Evolutionary conservation across 2,113 vertebrate species (phyloP).

Genomic region (Heliornis fulica): DNA sequence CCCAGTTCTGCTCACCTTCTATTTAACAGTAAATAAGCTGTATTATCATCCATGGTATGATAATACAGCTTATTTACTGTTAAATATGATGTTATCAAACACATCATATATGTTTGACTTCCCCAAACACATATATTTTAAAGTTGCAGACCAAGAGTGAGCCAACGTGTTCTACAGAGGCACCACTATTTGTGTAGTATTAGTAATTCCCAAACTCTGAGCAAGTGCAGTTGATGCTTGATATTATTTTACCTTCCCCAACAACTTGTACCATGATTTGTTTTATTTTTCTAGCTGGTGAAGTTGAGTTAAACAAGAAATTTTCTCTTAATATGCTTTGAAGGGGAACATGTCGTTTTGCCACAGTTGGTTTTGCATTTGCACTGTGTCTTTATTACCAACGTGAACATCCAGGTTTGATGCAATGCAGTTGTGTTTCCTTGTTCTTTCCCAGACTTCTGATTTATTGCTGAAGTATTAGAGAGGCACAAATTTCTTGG

Average conservation of each 20-base stretch:
- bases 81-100: no score
- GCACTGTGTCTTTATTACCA: background rate
- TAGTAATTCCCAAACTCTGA: background rate
- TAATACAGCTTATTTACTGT: no score
- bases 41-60: background rate
- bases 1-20: background rate
- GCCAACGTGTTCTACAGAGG: no score
- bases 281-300: background rate
- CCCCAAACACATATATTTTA: background rate
- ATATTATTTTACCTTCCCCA: background rate
- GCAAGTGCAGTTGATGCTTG: background rate
- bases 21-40: background rate
- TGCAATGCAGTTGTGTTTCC: background rate
- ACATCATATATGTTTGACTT: background rate
- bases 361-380: background rate
- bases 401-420: background rate
- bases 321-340: background rate
- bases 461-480: background rate
- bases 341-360: background rate
- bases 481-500: background rate
- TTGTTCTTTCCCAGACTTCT: background rate
- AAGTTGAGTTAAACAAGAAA: constrained; percentile 9
- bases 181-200: background rate
- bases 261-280: background rate
- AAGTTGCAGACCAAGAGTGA: no score